Evolutionary conservation across 2,113 vertebrate genomes (phyloP).

Genomic region (Malurus cyaneus): DNA sequence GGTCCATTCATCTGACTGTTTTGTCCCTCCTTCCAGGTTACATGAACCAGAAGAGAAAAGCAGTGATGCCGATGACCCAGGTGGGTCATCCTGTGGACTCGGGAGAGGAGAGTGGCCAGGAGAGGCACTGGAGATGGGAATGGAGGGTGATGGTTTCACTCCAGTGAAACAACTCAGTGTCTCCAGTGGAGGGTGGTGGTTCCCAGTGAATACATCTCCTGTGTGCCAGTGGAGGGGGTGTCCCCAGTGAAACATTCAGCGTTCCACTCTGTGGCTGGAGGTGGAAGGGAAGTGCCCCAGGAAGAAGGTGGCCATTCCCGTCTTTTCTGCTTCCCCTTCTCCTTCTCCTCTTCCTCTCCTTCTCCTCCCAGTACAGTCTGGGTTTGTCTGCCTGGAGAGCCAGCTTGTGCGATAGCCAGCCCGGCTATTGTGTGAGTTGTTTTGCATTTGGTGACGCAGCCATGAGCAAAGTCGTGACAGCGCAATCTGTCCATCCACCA

Average conservation of each 20-base stretch:
- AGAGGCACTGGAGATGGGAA: neutral
- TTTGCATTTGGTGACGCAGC: slow-evolving; percentile 7
- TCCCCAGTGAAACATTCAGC: neutral
- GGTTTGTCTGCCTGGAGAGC: neutral
- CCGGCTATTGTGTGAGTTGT: slow-evolving; percentile 17
- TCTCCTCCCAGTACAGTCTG: neutral
- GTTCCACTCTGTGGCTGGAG: neutral
- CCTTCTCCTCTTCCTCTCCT: neutral
- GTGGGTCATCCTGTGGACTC: neutral
- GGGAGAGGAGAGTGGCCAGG: accelerated
- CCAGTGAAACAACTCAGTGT: too few species aligned
- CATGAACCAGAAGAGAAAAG: slow-evolving; percentile 77
- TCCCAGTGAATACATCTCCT: too few species aligned
- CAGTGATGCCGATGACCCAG: slow-evolving; percentile 67
- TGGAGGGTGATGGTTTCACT: neutral
- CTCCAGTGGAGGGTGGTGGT: too few species aligned
- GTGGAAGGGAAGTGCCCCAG: neutral
- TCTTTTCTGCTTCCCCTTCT: neutral
- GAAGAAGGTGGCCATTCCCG: neutral
- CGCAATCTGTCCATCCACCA: neutral
- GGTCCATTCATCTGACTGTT: neutral
- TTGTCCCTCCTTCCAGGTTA: slow-evolving; percentile 63
- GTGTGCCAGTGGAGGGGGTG: too few species aligned
- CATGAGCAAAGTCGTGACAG: neutral
- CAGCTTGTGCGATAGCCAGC: neutral